These are phyloP conservation scores for Sminthopsis crassicaudata DNA, from an alignment of 2,113 vertebrate genomes.

Conservation along the genomic window DNA sequence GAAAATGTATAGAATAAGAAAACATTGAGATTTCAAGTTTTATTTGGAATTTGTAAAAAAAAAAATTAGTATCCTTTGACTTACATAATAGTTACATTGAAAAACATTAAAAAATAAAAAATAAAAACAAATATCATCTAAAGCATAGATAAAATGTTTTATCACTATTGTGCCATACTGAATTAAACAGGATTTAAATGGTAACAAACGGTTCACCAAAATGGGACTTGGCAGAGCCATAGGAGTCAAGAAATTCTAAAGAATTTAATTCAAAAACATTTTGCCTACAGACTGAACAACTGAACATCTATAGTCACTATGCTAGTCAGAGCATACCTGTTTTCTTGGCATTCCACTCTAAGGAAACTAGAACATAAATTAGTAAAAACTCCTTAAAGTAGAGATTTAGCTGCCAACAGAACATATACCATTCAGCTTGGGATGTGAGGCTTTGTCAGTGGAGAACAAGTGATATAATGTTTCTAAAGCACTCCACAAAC, in stretches of 20 bases:
- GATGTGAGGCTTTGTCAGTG: neutral
- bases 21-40: neutral
- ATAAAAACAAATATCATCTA: neutral
- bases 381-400: neutral
- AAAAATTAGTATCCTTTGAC: neutral
- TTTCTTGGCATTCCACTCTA: neutral
- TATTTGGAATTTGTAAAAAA: neutral
- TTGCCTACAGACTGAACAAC: neutral
- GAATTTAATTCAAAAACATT: neutral
- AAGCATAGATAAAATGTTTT: conserved; percentile 22
- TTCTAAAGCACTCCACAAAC: neutral
- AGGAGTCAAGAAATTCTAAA: neutral
- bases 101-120: conserved; percentile 31
- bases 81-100: neutral
- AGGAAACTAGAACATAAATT: neutral
- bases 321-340: neutral
- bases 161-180: neutral
- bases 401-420: neutral
- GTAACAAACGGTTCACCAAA: neutral
- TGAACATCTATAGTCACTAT: neutral
- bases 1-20: neutral
- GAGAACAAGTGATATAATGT: neutral
- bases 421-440: neutral
- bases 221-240: neutral
- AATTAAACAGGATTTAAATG: conserved; percentile 17